These are phyloP conservation scores for Apodemia mormo DNA, from an alignment of 2,888 invertebrate genomes.

Conservation along the genomic window DNA sequence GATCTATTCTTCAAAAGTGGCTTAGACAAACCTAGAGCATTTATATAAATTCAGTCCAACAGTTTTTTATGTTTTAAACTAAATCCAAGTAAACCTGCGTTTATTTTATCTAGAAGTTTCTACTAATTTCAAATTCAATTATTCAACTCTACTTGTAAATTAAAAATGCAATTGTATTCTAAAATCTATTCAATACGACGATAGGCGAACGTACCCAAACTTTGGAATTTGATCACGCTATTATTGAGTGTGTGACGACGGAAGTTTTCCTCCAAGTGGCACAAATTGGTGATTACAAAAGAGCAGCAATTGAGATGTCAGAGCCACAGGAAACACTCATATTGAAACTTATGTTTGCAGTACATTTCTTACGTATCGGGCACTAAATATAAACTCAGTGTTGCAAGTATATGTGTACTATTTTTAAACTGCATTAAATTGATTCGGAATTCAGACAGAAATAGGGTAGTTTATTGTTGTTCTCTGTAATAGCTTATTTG, in stretches of 20 bases:
- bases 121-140: too few relatives aligned
- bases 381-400: conserved; percentile 19
- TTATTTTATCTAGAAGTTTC: too few relatives aligned
- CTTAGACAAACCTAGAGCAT: too few relatives aligned
- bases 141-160: background rate
- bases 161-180: background rate
- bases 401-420: background rate
- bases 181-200: background rate
- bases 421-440: background rate
- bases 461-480: too few relatives aligned
- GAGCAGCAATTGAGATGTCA: conserved; percentile 79
- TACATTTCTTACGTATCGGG: conserved; percentile 26
- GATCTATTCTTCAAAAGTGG: too few relatives aligned
- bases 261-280: conserved; percentile 64
- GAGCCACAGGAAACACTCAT: conserved; percentile 68
- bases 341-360: conserved; percentile 74
- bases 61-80: too few relatives aligned
- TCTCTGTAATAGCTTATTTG: too few relatives aligned
- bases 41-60: too few relatives aligned
- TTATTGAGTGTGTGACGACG: conserved; percentile 63
- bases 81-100: too few relatives aligned
- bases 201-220: background rate
- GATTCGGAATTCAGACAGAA: too few relatives aligned
- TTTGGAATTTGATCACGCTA: conserved; percentile 63
- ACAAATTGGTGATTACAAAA: conserved; percentile 80